These are phyloP conservation scores for Mythimna loreyi DNA, from an alignment of 2,888 invertebrate genomes.

Conservation along the genomic window DNA sequence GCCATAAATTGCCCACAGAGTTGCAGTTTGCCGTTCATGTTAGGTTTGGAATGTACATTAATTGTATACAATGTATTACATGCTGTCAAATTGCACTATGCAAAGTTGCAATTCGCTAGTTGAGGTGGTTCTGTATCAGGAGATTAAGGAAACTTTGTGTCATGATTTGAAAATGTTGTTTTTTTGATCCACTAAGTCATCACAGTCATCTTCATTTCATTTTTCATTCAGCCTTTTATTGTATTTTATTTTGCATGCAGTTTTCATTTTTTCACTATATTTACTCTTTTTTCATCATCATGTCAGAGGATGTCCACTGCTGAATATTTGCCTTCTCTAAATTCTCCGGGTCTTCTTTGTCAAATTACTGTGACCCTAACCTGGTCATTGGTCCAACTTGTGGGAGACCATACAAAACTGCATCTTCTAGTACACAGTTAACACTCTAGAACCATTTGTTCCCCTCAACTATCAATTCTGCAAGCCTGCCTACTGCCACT, in stretches of 20 bases:
- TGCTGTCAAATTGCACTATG: background rate
- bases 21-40: constrained; percentile 11
- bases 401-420: no score
- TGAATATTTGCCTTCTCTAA: no score
- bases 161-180: background rate
- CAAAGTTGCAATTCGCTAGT: background rate
- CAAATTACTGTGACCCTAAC: accelerated
- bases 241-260: background rate
- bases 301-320: no score
- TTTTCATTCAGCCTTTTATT: background rate
- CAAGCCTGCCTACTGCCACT: no score
- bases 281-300: background rate
- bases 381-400: no score
- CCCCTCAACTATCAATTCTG: no score
- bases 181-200: background rate
- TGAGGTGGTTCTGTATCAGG: background rate
- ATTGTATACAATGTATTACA: constrained; percentile 8
- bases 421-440: no score
- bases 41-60: constrained; percentile 11
- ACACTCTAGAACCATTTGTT: no score
- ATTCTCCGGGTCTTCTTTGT: no score
- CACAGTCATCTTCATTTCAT: background rate
- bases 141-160: background rate
- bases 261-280: background rate
- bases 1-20: constrained; percentile 27